These are phyloP conservation scores for Burhinus oedicnemus DNA, from an alignment of 2,113 vertebrate genomes.

Conservation along the genomic window DNA sequence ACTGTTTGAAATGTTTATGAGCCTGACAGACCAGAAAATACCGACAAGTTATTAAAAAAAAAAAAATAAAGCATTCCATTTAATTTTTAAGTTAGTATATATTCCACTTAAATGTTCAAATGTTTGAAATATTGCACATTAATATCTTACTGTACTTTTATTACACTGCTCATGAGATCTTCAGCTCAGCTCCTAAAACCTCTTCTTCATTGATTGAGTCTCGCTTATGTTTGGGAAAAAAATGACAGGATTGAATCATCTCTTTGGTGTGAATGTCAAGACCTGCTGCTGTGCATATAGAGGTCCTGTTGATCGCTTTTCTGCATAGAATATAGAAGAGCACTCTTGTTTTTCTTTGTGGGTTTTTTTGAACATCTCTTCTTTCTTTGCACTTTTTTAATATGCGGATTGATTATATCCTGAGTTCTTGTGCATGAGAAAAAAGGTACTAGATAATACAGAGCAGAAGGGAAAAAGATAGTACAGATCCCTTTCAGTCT, in stretches of 20 bases:
- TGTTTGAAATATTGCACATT: not conserved
- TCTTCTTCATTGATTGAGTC: not conserved
- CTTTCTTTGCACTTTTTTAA: not conserved
- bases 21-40: not conserved
- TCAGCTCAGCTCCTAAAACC: not conserved
- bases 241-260: fast-evolving
- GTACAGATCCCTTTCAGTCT: conserved; percentile 51
- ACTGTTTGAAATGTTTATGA: not conserved
- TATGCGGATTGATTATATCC: conserved; percentile 8
- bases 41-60: not conserved
- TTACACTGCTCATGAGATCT: not conserved
- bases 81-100: not conserved
- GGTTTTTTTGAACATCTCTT: not conserved
- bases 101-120: not conserved
- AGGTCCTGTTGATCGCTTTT: not conserved
- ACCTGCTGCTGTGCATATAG: not conserved
- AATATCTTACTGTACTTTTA: not conserved
- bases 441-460: conserved; percentile 39
- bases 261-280: not conserved
- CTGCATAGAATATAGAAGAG: not conserved
- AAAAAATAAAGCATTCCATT: fast-evolving
- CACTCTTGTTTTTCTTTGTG: not conserved
- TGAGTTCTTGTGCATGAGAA: conserved; percentile 15
- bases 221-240: not conserved
- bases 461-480: conserved; percentile 30